phyloP scores from a whole-genome alignment of 1,140 invertebrate genomes.

The Cataglyphis hispanica region DNA sequence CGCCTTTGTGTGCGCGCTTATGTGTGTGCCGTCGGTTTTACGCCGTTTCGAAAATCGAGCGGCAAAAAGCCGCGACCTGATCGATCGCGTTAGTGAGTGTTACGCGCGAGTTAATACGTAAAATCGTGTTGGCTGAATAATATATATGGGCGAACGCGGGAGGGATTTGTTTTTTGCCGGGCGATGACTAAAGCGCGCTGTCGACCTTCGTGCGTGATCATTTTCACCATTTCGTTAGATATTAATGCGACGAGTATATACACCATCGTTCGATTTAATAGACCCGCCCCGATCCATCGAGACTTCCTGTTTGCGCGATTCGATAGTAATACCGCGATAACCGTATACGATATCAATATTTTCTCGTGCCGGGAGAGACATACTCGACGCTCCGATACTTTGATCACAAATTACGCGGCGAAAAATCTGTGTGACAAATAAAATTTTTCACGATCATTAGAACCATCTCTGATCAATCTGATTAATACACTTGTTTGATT shows the following conservation, averaged over 20 bases:
- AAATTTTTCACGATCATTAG: background rate
- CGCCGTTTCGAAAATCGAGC: conserved; percentile 2
- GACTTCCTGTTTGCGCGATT: background rate
- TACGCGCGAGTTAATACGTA: conserved; percentile 34
- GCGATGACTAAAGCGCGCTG: background rate
- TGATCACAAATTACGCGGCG: background rate
- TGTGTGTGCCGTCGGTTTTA: background rate
- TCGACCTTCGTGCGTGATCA: background rate
- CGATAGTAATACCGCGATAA: background rate
- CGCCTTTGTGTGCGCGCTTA: no score
- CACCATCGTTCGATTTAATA: background rate
- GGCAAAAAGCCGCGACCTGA: conserved; percentile 34
- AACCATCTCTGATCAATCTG: background rate
- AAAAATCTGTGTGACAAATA: background rate
- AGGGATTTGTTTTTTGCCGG: background rate
- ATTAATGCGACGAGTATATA: background rate
- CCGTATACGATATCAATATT: background rate
- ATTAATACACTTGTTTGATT: background rate
- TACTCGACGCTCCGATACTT: background rate
- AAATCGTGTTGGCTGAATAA: conserved; percentile 44
- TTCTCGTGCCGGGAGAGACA: background rate
- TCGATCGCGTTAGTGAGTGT: conserved; percentile 23
- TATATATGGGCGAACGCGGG: conserved; percentile 2
- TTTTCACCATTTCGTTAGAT: conserved; percentile 23
- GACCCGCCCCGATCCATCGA: background rate